Evolutionary conservation across 2,113 vertebrate genomes (phyloP).

Genomic region (Murina feae): DNA sequence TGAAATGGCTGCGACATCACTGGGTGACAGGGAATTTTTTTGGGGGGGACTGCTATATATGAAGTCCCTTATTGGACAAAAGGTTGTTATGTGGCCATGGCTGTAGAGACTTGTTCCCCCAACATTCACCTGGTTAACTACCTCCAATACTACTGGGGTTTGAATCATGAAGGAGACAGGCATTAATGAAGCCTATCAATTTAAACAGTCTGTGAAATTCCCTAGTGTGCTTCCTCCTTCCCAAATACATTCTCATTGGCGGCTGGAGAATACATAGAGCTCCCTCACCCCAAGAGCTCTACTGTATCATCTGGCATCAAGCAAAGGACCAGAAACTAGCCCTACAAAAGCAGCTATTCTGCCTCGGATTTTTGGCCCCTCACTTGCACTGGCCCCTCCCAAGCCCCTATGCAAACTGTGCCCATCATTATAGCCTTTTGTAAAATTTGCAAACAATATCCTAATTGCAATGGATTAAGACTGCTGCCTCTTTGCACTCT

Average conservation of each 20-base stretch:
- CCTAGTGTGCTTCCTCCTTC: neutral
- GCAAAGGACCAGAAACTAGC: neutral
- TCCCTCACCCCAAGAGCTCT: rapidly evolving
- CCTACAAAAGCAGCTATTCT: neutral
- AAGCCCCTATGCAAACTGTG: neutral
- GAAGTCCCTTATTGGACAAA: neutral
- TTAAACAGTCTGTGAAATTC: neutral
- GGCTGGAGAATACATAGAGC: neutral
- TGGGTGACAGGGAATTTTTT: neutral
- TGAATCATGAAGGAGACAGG: neutral
- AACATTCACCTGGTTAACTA: neutral
- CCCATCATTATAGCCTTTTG: neutral
- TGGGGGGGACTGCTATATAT: neutral
- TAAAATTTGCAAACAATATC: neutral
- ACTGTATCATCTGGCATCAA: neutral
- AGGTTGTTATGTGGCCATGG: neutral
- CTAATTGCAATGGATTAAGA: neutral
- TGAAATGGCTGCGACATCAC: neutral
- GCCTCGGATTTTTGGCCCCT: neutral
- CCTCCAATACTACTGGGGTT: neutral
- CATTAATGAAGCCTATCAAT: neutral
- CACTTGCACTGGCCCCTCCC: neutral
- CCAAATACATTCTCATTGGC: neutral
- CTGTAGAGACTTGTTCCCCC: neutral
- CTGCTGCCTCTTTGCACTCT: neutral